phyloP scores from a whole-genome alignment of 2,113 vertebrate genomes.

The Myotis yumanensis region DNA sequence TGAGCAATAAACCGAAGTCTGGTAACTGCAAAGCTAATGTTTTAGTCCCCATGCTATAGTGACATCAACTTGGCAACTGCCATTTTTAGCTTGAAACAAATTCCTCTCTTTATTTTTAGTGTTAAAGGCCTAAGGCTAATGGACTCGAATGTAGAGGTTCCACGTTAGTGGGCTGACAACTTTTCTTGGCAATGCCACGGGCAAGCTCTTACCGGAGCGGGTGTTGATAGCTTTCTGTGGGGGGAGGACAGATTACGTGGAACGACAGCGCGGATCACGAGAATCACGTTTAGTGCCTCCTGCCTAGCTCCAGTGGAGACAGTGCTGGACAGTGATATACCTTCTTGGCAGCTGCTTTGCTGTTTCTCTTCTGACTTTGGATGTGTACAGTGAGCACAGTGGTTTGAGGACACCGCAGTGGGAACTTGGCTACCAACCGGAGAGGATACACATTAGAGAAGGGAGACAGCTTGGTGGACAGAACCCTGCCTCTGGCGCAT shows the following conservation, averaged over 20 bases:
- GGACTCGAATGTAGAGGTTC: background rate
- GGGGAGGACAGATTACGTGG: background rate
- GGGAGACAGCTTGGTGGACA: background rate
- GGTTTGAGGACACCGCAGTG: background rate
- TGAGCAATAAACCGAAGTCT: background rate
- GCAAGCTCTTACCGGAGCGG: background rate
- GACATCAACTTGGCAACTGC: background rate
- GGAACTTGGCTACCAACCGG: background rate
- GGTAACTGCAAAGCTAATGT: background rate
- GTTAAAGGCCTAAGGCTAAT: background rate
- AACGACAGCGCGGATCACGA: background rate
- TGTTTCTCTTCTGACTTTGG: background rate
- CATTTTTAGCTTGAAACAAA: conserved; percentile 38
- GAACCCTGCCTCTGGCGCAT: background rate
- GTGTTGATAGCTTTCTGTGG: background rate
- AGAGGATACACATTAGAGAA: background rate
- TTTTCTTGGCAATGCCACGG: background rate
- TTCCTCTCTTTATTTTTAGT: conserved; percentile 32
- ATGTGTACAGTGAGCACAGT: background rate
- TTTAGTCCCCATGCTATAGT: background rate
- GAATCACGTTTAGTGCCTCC: background rate
- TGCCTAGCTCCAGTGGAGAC: background rate
- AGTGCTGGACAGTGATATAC: background rate
- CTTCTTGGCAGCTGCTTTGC: background rate
- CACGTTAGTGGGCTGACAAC: background rate